These are phyloP conservation scores for Ganaspis brasiliensis DNA, from an alignment of 2,888 invertebrate species.

Conservation along the genomic window DNA sequence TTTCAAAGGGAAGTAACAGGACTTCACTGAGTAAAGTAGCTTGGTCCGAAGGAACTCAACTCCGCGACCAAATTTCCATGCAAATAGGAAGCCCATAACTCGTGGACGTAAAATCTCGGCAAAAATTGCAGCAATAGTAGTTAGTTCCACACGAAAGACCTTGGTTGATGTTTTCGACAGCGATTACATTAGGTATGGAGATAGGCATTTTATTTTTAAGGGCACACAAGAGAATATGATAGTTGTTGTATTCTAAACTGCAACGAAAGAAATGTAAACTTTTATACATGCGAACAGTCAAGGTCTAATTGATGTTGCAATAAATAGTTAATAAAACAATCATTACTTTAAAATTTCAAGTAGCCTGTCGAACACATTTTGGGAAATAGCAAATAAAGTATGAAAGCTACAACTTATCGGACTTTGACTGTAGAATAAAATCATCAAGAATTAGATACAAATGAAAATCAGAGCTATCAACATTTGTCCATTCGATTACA, in stretches of 20 bases:
- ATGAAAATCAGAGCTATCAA: too few species aligned
- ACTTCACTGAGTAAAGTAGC: conserved; percentile 61
- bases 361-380: too few species aligned
- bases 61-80: conserved; percentile 73
- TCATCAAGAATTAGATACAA: too few species aligned
- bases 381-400: too few species aligned
- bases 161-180: conserved; percentile 71
- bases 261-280: background rate
- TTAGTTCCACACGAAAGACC: conserved; percentile 77
- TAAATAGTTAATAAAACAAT: too few species aligned
- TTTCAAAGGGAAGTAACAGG: conserved; percentile 56
- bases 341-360: too few species aligned
- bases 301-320: too few species aligned
- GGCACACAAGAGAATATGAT: conserved; percentile 52
- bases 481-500: too few species aligned
- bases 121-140: conserved; percentile 77
- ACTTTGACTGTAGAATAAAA: too few species aligned
- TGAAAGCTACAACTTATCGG: too few species aligned
- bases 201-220: conserved; percentile 59
- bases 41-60: conserved; percentile 59
- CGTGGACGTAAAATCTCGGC: conserved; percentile 69
- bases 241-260: conserved; percentile 36
- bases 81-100: conserved; percentile 74
- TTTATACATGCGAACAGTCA: too few species aligned
- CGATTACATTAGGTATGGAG: conserved; percentile 74